Base-by-base conservation (phyloP, 2,888 invertebrate genomes). In the Acleris holmiana region DNA sequence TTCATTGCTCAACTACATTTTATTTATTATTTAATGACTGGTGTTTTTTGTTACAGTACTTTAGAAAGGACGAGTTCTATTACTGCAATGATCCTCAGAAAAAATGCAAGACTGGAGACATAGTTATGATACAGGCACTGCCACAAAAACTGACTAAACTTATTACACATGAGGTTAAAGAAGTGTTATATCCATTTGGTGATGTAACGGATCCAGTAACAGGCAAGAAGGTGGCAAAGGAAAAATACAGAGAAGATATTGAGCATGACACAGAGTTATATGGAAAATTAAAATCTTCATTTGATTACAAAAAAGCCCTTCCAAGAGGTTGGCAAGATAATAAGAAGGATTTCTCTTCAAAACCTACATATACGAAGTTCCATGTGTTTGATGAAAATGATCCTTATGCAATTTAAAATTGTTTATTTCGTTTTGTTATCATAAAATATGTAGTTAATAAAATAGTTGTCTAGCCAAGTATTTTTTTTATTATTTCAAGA, bases 191-290 rank as follows among this genome's bases (percentile, higher is more conserved):
- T 84, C 96, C 96, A 2, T 88, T 96, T 73, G 98, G 98, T 72
- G 97, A 98, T 86, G 91, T 97, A 57, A 96, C 95, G n/a, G 97
- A 97, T 86, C 98, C 98, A 2, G 89, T 98, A 23, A 96, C 96
- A 49, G 96, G 96, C 17, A 97, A 96, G 80, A 96, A 96, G 84
- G 95, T 96, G 47, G 95, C 96, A 0, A 95, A 93, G 57, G 94
- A 94, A 68, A 93, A 93, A 77, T 98, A 96, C 79, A 94, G 97
- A 76, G 96, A 97, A 67, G 94, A 96, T 65, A 93, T 97, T 67
- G 95, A 96, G 51, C 93, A 93, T 75, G 91, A 94, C 61, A 94
- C 93, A 70, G 90, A 95, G 78, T 71, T 96, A 25, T 97, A 94
- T 91, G 97, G 97, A 53, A 94, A 95, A 85, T 89, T 93, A 0